A percentile compares a stretch with the other conserved stretches of the same genome.
Conservation (phyloP, 2,113 vertebrate species). For the Colossoma macropomum region DNA sequence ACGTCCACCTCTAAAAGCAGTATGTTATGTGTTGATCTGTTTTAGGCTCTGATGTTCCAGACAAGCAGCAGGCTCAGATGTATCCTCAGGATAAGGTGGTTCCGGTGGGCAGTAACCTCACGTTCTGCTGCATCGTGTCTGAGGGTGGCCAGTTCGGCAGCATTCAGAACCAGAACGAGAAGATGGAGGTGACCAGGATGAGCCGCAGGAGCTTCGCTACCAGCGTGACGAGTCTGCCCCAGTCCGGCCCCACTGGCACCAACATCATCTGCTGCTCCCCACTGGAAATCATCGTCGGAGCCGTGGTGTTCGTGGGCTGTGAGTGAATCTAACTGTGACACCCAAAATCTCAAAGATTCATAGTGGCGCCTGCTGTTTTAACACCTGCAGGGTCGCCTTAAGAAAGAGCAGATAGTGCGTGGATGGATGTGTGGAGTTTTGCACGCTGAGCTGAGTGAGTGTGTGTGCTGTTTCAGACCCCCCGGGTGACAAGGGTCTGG, state of each 20-base stretch:
- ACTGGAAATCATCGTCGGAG: not conserved
- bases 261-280: slow-evolving; percentile 63
- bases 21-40: no score
- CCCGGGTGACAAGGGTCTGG: slow-evolving; percentile 69
- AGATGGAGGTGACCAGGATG: slow-evolving; percentile 57
- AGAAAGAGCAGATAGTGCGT: no score
- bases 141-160: not conserved
- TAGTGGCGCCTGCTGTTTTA: no score
- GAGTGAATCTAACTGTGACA: slow-evolving; percentile 51
- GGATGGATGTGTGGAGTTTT: not conserved
- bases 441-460: not conserved
- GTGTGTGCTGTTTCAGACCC: slow-evolving; percentile 65
- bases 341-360: no score
- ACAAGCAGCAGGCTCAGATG: slow-evolving; percentile 34
- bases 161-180: not conserved
- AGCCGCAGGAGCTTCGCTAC: slow-evolving; percentile 69
- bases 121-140: slow-evolving; percentile 70
- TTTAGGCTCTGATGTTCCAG: slow-evolving; percentile 67
- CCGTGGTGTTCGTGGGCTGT: slow-evolving; percentile 78
- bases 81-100: slow-evolving; percentile 64
- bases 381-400: no score
- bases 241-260: slow-evolving; percentile 43
- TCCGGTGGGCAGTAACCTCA: slow-evolving; percentile 55
- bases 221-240: slow-evolving; percentile 49
- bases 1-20: no score